Conservation (phyloP, 1,140 invertebrate species). For the Gryllus bimaculatus region DNA sequence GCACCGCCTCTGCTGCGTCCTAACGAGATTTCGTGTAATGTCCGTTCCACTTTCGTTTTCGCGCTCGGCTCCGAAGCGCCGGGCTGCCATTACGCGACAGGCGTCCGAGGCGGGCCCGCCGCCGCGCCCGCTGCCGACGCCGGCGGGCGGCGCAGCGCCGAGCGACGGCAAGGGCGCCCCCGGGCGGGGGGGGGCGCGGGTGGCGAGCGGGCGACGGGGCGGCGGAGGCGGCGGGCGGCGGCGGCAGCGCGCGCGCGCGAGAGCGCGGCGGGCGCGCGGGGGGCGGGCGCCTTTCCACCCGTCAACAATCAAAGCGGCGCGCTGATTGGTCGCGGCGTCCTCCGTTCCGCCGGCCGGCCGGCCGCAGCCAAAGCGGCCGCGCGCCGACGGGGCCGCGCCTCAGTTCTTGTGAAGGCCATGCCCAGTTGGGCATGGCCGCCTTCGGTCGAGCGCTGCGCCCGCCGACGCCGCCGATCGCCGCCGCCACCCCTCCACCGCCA, state of each 20-base stretch:
- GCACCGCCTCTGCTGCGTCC: not conserved
- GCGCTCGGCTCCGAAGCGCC: slow-evolving; percentile 1
- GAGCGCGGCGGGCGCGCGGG: not conserved
- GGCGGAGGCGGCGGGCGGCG: not conserved
- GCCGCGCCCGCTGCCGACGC: slow-evolving; percentile 2
- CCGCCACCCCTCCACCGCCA: too few relatives aligned
- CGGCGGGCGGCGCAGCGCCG: not conserved
- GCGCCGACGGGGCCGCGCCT: not conserved
- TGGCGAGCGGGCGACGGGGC: not conserved
- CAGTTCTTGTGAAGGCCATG: slow-evolving; percentile 12
- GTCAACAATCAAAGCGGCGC: slow-evolving; percentile 18
- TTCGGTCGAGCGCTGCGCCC: not conserved
- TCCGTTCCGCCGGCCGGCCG: not conserved
- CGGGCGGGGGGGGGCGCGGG: not conserved
- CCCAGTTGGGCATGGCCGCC: slow-evolving; percentile 12
- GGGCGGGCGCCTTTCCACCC: not conserved
- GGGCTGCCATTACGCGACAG: slow-evolving; percentile 14
- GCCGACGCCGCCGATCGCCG: not conserved
- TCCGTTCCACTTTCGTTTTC: slow-evolving; percentile 9
- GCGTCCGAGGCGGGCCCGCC: slow-evolving; percentile 9
- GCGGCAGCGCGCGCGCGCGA: slow-evolving; percentile 10
- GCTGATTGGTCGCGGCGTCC: slow-evolving; percentile 18
- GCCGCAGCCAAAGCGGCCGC: not conserved
- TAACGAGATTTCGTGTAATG: slow-evolving; percentile 9
- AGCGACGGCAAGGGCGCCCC: not conserved